A percentile compares a stretch with the other conserved stretches of the same genome.
Conservation (phyloP, 2,113 vertebrate genomes). For the Pachyramphus minor region DNA sequence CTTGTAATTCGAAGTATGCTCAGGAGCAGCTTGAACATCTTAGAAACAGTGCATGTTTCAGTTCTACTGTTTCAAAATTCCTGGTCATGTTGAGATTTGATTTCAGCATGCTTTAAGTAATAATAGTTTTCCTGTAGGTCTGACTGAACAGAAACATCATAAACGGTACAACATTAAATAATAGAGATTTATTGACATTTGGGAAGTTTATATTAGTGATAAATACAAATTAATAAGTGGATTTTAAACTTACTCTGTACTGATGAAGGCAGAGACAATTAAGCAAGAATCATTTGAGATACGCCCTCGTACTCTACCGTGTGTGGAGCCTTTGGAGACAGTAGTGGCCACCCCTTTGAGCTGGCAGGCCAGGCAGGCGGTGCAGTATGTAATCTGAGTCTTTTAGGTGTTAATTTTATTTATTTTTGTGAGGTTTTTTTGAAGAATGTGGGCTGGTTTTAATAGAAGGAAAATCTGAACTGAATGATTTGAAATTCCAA, state of each 20-base stretch:
- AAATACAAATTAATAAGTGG: background rate
- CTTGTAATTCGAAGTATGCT: background rate
- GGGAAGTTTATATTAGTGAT: background rate
- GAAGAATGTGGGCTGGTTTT: background rate
- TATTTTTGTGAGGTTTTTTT: background rate
- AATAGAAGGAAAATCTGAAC: background rate
- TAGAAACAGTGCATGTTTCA: background rate
- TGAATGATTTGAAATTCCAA: background rate
- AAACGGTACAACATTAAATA: background rate
- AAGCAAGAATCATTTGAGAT: background rate
- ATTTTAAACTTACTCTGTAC: background rate
- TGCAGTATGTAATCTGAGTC: background rate
- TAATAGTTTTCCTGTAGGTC: background rate
- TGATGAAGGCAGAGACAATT: background rate
- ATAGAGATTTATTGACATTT: background rate
- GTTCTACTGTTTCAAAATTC: background rate
- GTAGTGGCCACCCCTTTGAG: background rate
- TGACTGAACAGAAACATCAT: background rate
- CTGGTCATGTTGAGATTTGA: background rate
- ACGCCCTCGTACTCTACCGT: fast-evolving
- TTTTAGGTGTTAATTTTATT: background rate
- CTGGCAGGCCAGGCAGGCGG: background rate
- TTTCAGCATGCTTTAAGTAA: background rate
- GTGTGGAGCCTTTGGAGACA: background rate
- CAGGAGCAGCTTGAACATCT: background rate